phyloP scores from a whole-genome alignment of 92 coral and sea anemone species.

The Nematostella vectensis region DNA sequence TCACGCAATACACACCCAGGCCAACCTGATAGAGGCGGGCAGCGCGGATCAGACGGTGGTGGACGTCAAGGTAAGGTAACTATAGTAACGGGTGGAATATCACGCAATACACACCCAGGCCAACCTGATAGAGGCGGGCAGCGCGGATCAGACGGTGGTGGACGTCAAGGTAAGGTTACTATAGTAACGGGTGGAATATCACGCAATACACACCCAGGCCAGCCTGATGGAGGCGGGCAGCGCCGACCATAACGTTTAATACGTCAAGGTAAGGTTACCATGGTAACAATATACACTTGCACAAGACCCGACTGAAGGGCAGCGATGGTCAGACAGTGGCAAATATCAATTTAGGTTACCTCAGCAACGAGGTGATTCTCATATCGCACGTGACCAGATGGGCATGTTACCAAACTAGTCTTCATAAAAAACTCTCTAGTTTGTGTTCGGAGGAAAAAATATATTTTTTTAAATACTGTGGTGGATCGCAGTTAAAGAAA shows the following conservation, averaged over 20 bases:
- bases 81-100: constrained; percentile 73
- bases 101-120: constrained; percentile 71
- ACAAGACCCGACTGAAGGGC: no score
- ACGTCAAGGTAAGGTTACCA: constrained; percentile 50
- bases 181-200: constrained; percentile 74
- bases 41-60: constrained; percentile 48
- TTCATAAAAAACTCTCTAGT: no score
- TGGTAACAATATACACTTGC: no score
- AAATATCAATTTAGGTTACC: no score
- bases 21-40: constrained; percentile 39
- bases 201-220: constrained; percentile 65
- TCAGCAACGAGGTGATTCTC: no score
- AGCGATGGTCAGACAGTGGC: no score
- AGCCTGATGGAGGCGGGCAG: constrained; percentile 38
- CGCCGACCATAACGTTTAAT: constrained; percentile 48
- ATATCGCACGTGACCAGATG: no score
- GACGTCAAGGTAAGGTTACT: constrained; percentile 61
- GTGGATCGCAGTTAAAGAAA: no score
- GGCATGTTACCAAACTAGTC: no score
- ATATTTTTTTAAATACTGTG: no score
- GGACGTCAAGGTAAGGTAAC: constrained; percentile 55
- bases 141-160: constrained; percentile 47
- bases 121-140: constrained; percentile 36
- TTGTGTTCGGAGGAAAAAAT: no score
- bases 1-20: constrained; percentile 69